These are phyloP conservation scores for Cyrtorhinus lividipennis DNA, from an alignment of 1,140 invertebrate genomes.

Conservation along the genomic window DNA sequence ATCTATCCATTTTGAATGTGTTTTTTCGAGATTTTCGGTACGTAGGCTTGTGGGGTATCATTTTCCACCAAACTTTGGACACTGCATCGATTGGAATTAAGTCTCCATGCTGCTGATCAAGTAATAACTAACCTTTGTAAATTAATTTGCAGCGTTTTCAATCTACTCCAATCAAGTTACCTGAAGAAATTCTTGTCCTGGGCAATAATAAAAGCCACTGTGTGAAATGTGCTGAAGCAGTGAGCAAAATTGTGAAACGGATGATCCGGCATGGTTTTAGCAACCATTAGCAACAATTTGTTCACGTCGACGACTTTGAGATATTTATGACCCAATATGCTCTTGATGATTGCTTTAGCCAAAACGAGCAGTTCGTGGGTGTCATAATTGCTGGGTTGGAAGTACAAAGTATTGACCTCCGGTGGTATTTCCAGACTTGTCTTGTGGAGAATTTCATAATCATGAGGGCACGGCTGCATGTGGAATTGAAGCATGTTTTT, in stretches of 20 bases:
- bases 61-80: too few species aligned
- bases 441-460: slow-evolving; percentile 4
- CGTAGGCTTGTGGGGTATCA: too few species aligned
- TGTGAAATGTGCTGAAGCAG: slow-evolving; percentile 9
- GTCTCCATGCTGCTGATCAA: too few species aligned
- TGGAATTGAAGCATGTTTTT: slow-evolving; percentile 6
- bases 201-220: background rate
- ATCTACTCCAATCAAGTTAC: too few species aligned
- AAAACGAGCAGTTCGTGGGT: background rate
- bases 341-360: slow-evolving; percentile 3
- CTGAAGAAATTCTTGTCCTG: slow-evolving; percentile 2
- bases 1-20: too few species aligned
- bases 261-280: slow-evolving; percentile 2
- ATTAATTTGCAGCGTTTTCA: too few species aligned
- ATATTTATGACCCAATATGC: background rate
- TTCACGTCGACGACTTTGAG: background rate
- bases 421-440: background rate
- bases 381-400: background rate
- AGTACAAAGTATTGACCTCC: slow-evolving; percentile 9
- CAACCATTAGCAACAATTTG: slow-evolving; percentile 4
- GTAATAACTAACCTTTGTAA: too few species aligned
- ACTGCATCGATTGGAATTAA: too few species aligned
- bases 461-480: slow-evolving; percentile 8
- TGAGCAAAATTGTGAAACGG: slow-evolving; percentile 10
- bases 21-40: too few species aligned